phyloP scores from a whole-genome alignment of 64 coral and sea anemone species.

The Montipora sp. region DNA sequence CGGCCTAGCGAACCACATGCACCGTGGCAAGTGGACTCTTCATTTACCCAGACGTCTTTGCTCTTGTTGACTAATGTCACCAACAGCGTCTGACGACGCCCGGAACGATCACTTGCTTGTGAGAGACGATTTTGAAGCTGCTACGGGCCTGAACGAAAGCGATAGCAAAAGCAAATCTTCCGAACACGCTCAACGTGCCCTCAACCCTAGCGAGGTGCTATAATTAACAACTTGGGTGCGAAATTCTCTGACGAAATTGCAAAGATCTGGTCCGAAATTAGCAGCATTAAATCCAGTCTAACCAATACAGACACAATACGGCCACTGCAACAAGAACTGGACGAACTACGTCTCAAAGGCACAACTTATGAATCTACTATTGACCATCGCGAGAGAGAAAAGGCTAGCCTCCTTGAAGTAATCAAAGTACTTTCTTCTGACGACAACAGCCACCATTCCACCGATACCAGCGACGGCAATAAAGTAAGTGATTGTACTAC shows the following conservation, averaged over 20 bases:
- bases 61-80: no score
- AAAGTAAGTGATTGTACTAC: slow-evolving; percentile 12
- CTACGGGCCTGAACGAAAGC: no score
- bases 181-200: background rate
- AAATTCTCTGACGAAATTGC: slow-evolving; percentile 56
- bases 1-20: no score
- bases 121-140: no score
- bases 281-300: slow-evolving; percentile 29
- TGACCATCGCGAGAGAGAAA: slow-evolving; percentile 67
- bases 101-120: no score
- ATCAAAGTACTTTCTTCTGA: background rate
- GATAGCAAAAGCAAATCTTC: no score
- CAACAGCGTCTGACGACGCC: no score
- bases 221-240: slow-evolving; percentile 26
- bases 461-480: slow-evolving; percentile 13
- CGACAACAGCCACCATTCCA: slow-evolving; percentile 6
- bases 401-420: slow-evolving; percentile 61
- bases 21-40: no score
- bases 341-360: slow-evolving; percentile 60
- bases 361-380: slow-evolving; percentile 64
- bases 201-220: background rate
- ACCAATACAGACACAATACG: background rate
- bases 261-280: slow-evolving; percentile 45
- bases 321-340: slow-evolving; percentile 47
- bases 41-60: no score